Evolutionary conservation across 2,888 invertebrate species (phyloP).

Genomic region (Cartodere bifasciata): DNA sequence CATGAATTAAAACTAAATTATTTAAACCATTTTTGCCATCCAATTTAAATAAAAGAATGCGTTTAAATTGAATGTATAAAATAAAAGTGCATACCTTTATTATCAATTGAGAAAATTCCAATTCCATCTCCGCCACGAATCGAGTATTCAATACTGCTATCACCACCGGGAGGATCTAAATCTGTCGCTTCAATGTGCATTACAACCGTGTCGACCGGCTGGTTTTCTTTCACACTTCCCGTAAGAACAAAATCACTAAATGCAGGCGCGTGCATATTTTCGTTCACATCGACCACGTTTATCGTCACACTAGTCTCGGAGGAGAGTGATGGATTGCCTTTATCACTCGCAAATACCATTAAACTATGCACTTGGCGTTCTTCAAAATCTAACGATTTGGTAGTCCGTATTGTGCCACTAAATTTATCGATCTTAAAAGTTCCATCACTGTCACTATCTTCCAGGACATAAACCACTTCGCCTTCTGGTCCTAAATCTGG

Average conservation of each 20-base stretch:
- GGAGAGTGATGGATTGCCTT: slow-evolving; percentile 68
- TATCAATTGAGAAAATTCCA: slow-evolving; percentile 84
- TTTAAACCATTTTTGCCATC: no score
- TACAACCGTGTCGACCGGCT: slow-evolving; percentile 62
- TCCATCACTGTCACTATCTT: slow-evolving; percentile 53
- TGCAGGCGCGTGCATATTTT: slow-evolving; percentile 72
- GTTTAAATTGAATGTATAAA: no score
- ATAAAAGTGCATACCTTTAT: slow-evolving; percentile 57
- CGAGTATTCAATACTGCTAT: slow-evolving; percentile 74
- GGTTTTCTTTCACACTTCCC: slow-evolving; percentile 69
- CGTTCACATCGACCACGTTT: slow-evolving; percentile 88
- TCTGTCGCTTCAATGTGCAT: slow-evolving; percentile 68
- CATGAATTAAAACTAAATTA: no score
- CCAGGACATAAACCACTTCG: slow-evolving; percentile 64
- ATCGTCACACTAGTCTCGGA: slow-evolving; percentile 71
- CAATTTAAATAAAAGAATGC: no score
- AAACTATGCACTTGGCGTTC: slow-evolving; percentile 80
- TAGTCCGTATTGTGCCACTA: slow-evolving; percentile 77
- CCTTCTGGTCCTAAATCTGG: slow-evolving; percentile 78
- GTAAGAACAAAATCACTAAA: slow-evolving; percentile 70
- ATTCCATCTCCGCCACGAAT: slow-evolving; percentile 82
- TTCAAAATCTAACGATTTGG: slow-evolving; percentile 74
- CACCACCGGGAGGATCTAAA: slow-evolving; percentile 65
- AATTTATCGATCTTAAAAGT: slow-evolving; percentile 72
- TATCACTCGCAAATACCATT: slow-evolving; percentile 73